A percentile compares a stretch with the other conserved stretches of the same genome.
These are phyloP conservation scores for Gobius niger DNA, from an alignment of 2,113 vertebrate genomes.

Conservation along the genomic window DNA sequence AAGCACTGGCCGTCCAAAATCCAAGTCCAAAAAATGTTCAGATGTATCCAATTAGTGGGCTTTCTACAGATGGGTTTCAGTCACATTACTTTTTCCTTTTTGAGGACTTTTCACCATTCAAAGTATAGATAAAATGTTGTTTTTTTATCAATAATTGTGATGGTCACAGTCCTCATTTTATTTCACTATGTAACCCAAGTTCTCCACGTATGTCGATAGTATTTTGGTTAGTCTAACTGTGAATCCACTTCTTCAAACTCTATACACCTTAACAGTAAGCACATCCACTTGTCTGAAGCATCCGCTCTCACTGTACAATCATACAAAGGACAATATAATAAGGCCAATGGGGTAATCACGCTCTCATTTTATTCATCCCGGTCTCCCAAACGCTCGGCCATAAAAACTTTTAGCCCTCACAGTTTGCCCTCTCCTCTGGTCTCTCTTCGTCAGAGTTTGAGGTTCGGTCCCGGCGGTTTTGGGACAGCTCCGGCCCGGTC, in stretches of 20 bases:
- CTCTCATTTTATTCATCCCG: neutral
- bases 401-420: neutral
- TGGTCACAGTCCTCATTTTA: no score
- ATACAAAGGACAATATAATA: neutral
- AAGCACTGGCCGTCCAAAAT: no score
- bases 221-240: no score
- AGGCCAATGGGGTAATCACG: neutral
- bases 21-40: no score
- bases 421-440: neutral
- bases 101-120: no score
- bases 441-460: conserved; percentile 3
- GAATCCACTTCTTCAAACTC: neutral
- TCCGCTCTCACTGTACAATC: neutral
- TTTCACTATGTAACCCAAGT: no score
- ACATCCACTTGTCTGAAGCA: neutral
- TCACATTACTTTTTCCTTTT: no score
- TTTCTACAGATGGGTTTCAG: no score
- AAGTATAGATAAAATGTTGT: no score
- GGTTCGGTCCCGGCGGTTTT: neutral
- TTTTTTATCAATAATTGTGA: no score
- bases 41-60: no score
- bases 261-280: neutral
- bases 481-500: neutral
- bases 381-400: neutral
- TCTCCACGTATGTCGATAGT: no score